Evolutionary conservation across 1,140 invertebrate genomes (phyloP), one percentile per base, ranked within the genome.

Genomic region (Bombus confusus): DNA sequence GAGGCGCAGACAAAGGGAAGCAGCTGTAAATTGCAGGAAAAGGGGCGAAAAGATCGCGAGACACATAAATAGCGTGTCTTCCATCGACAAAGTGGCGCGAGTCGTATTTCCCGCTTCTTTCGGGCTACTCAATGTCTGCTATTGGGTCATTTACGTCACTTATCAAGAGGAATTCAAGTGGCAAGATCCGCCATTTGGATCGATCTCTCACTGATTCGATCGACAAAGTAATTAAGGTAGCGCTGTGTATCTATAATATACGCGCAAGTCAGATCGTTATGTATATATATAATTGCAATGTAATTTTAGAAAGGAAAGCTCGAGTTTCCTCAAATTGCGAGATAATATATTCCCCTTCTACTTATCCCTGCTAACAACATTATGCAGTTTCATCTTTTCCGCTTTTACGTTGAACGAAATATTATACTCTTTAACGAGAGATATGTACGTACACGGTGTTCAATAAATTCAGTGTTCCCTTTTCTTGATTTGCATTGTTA

Each of bases 51-150:
- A 92, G 22, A 91, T 95, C 77, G 94, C 96, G 37, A 95, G 96
- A 59, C 97, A 98, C 93, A 97, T 98, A 83, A 99, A 98, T 94
- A 98, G 98, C 91, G 98, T 98, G 22, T 98, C 98, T 1, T 95
- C 97, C 93, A 98, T 99, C 83, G 98, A 99, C 94, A 96, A 97
- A 90, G 96, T 98, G 1, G 98, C 98, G 0, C 96, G 98, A 52
- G 95, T 99, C 75, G 94, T 98, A 31, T 99, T 99, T 93, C 98
- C 98, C 3, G 96, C 97, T 5, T 98, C 98, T 2, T 99, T 99
- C 92, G 96, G 96, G 0, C 94, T 98, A 1, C 97, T 99, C 68
- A 99, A 98, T 92, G 92, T 99, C 39, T 96, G 97, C 92, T 99
- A 99, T 94, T 99, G 98, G 98, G 95, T 98, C 85, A 95, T 97